Conservation (phyloP, 2,113 vertebrate species). For the Lasiurus cinereus region DNA sequence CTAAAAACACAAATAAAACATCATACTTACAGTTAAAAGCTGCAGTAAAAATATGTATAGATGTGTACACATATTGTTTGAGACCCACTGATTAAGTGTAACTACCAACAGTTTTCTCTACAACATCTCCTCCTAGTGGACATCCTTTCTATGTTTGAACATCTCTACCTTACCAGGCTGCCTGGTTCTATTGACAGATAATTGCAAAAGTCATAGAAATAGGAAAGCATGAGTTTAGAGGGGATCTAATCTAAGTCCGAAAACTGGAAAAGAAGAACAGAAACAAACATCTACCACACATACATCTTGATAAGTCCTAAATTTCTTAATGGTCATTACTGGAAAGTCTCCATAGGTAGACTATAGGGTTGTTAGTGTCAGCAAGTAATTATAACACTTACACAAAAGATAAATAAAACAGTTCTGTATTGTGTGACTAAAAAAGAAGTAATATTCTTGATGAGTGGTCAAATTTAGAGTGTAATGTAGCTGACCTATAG, state of each 20-base stretch:
- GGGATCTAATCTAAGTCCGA: background rate
- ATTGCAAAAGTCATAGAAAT: background rate
- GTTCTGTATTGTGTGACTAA: background rate
- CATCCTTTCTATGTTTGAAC: background rate
- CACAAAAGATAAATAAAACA: background rate
- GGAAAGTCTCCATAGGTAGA: background rate
- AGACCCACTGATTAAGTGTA: background rate
- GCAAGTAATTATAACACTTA: background rate
- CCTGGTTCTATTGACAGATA: background rate
- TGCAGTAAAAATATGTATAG: background rate
- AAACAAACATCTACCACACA: background rate
- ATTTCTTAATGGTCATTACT: slow-evolving; percentile 17
- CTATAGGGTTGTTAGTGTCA: background rate
- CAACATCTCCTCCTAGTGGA: slow-evolving; percentile 49
- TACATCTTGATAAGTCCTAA: slow-evolving; percentile 5
- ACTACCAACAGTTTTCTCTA: slow-evolving; percentile 18
- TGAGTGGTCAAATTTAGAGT: slow-evolving; percentile 26
- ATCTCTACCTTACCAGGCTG: background rate
- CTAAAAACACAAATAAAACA: slow-evolving; percentile 58
- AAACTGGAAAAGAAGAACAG: background rate
- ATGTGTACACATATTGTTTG: background rate
- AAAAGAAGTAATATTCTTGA: slow-evolving; percentile 38
- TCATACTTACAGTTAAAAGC: background rate
- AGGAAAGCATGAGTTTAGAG: slow-evolving; percentile 22
- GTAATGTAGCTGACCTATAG: background rate